Evolutionary conservation across 2,888 invertebrate genomes (phyloP), one percentile per base, ranked within the genome.

Genomic region (Papilio gigon): DNA sequence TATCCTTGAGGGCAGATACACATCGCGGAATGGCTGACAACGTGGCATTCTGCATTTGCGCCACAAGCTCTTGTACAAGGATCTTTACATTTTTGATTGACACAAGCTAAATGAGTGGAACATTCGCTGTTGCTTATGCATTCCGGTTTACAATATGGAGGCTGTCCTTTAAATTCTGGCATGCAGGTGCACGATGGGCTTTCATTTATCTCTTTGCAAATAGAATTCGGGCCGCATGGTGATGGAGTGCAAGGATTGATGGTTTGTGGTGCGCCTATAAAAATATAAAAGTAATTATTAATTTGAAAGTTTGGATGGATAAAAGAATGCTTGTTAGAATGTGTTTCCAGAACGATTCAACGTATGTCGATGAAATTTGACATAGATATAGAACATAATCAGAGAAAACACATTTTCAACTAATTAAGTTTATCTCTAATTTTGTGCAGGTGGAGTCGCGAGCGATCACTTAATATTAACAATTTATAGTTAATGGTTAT

Each of bases 81-180:
- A 81, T 95, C 95, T 82, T 92, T 93, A 82, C 96, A 96, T 89
- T 95, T 95, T 76, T 94, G 93, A 79, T 94, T 94, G 5, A 95
- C 91, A 80, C 96, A 96, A 67, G 96, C 95, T 74, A 95, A 88
- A 73, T 94, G 93, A 75, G 93, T 93, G 3, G 93, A 82, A 79
- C 96, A 97, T 86, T 97, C 96, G 65, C 94, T 94, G 78, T 96
- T 96, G 74, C 95, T 94, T 44, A 95, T 92, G 84, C 97, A 97
- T 88, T 97, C 97, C 1, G 96, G 96, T 73, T 94, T 93, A 77
- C 96, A 97, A 76, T 95, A 95, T 1, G 96, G 96, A 56, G 97
- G 96, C 67, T 94, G 90, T 62, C 96, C 96, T 69, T 92, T 92
- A 76, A 93, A 95, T 77, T 94, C 94, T 47, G 94, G 93, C 71